A percentile compares a stretch with the other conserved stretches of the same genome.
Evolutionary conservation across 2,113 vertebrate genomes (phyloP).

Genomic region (Maylandia zebra): DNA sequence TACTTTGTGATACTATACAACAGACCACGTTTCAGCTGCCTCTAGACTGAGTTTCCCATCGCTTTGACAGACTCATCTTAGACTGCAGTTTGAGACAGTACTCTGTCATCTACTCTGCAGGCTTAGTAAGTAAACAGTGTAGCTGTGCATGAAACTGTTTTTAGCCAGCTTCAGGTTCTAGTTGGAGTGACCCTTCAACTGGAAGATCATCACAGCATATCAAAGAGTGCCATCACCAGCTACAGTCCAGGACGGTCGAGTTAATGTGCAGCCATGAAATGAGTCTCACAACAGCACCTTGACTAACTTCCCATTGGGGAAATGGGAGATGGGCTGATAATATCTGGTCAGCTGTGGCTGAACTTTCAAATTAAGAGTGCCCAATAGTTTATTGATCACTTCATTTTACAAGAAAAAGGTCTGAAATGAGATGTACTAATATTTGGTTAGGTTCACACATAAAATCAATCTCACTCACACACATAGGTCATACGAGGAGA

Average conservation of each 20-base stretch:
- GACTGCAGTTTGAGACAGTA: not conserved
- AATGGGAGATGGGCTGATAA: not conserved
- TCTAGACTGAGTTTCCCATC: not conserved
- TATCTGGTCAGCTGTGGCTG: not conserved
- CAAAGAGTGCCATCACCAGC: not conserved
- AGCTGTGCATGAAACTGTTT: not conserved
- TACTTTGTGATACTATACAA: not conserved
- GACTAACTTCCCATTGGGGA: not conserved
- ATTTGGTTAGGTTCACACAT: rapidly evolving
- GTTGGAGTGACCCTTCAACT: not conserved
- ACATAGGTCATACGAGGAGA: not conserved
- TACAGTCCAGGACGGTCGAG: not conserved
- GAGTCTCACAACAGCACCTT: not conserved
- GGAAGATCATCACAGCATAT: not conserved
- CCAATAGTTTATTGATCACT: not conserved
- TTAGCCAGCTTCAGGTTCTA: not conserved
- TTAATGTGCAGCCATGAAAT: not conserved
- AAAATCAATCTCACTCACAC: not conserved
- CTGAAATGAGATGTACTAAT: not conserved
- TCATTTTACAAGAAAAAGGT: not conserved
- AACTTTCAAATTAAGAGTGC: not conserved
- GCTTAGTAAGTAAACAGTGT: not conserved
- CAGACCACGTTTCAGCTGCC: not conserved
- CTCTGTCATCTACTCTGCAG: not conserved
- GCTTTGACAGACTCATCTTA: not conserved